Base-by-base conservation (phyloP, 1,140 invertebrate species). In the Drosophila quadrilineata region DNA sequence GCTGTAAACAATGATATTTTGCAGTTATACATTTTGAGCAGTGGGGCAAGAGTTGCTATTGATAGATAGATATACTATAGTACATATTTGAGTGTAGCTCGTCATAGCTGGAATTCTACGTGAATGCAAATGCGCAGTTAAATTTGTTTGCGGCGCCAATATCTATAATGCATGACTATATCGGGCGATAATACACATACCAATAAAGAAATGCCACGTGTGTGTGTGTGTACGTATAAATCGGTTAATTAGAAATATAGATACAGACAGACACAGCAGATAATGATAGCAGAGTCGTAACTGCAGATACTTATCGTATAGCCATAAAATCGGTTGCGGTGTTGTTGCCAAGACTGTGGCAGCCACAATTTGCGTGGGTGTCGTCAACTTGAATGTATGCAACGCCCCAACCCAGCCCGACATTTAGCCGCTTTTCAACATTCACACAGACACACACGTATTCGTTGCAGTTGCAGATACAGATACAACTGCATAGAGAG, bases 291-390 rank as follows among this genome's bases (percentile, higher is more conserved):
- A n/a, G n/a, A n/a, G 21, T 40, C n/a, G 10, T 8, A 35, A 35
- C 9, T 48, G 16, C 22, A 62, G 64, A 66, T 60, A 69, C 52
- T 52, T 57, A 72, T 68, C 65, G 29, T 54, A 14, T 71, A 71
- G 68, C 56, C 64, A 68, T 62, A 17, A 70, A 63, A 82, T 71
- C 53, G 77, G 56, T 76, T 65, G 14, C n/a, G 16, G 16, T 71
- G 29, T 53, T 16, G 24, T 24, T 36, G 22, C 19, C 52, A 28
- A 38, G 65, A 24, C 38, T 62, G 52, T 40, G n/a, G n/a, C 48
- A 65, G 65, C 50, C 52, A 19, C 48, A 41, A 40, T 58, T 63
- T 58, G 56, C 59, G 77, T 82, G 77, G 77, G 77, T 71, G 77
- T 76, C n/a, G n/a, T n/a, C 77, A 69, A 64, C 67, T 66, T 43